Evolutionary conservation across 2,888 invertebrate species (phyloP), one percentile per base, ranked within the genome.

Genomic region (Deroplatys truncata): DNA sequence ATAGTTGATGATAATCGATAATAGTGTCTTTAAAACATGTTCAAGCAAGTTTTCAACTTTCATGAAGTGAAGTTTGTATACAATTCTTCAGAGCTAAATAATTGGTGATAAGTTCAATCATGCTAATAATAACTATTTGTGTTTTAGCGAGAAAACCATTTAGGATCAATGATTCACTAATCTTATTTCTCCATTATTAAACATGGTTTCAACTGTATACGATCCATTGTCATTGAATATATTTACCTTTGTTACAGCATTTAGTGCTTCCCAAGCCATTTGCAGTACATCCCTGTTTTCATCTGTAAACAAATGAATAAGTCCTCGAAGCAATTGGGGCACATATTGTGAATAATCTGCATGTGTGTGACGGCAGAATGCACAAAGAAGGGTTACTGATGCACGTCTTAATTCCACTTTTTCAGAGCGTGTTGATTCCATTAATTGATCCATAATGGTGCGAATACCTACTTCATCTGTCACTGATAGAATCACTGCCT

Each of bases 401-500:
- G 98, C 97, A 92, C 97, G 96, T 90, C 97, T 95, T 87, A 96
- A 95, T 88, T 95, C 95, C 9, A 95, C 92, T 91, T 95, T 94
- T 0, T 96, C 95, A 43, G 96, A 95, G 92, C 96, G 95, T 10
- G 97, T 96, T 25, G 96, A 96, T 91, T 97, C 96, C 93, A 98
- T 95, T 89, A 99, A 94, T 89, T 97, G 97, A 92, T 98, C 98
- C 94, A 98, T 96, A 13, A 98, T 96, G 84, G 97, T 97, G 82
- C 98, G 94, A 7, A 98, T 96, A 20, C 98, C 99, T 35, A 96
- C 95, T 93, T 98, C 97, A 92, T 98, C 98, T 0, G 95, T 95
- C 3, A 99, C 98, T 0, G 99, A 98, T 91, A 99, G 94, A 91
- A 99, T 96, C 82, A 99, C 99, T 88, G 97, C 96, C 93, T 98